Evolutionary conservation across 2,113 vertebrate species (phyloP).

Genomic region (Burhinus bistriatus): DNA sequence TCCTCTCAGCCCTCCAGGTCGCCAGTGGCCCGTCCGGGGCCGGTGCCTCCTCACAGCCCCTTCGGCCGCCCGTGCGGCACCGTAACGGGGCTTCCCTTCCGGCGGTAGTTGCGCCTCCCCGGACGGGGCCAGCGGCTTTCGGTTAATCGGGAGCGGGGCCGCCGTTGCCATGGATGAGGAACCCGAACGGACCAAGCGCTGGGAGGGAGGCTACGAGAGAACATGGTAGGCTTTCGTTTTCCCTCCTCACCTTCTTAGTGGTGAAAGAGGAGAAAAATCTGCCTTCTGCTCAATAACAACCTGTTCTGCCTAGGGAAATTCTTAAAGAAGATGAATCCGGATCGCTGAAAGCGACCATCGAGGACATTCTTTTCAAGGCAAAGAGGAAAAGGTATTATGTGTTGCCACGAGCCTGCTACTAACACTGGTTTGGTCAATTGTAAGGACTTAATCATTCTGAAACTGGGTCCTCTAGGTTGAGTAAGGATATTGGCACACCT

Average conservation of each 20-base stretch:
- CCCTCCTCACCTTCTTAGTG: too few species aligned
- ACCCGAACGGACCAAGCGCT: slow-evolving; percentile 91
- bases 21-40: too few species aligned
- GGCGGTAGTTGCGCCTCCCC: background rate
- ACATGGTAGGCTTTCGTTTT: slow-evolving; percentile 80
- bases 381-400: slow-evolving; percentile 86
- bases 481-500: fast-evolving
- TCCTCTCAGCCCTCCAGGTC: fast-evolving
- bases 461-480: background rate
- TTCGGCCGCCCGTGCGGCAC: background rate
- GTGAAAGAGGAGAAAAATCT: background rate
- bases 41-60: too few species aligned
- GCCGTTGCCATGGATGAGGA: slow-evolving; percentile 89
- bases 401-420: background rate
- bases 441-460: too few species aligned
- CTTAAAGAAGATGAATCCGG: slow-evolving; percentile 97
- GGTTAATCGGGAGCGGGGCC: fast-evolving
- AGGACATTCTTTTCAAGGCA: slow-evolving; percentile 93
- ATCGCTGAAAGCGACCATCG: slow-evolving; percentile 92
- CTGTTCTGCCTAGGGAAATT: slow-evolving; percentile 82
- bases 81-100: background rate
- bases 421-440: fast-evolving
- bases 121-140: too few species aligned
- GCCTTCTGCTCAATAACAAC: fast-evolving
- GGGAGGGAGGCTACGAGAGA: slow-evolving; percentile 98